Conservation (phyloP, 2,888 invertebrate genomes). For the Hirtodrosophila alboralis region DNA sequence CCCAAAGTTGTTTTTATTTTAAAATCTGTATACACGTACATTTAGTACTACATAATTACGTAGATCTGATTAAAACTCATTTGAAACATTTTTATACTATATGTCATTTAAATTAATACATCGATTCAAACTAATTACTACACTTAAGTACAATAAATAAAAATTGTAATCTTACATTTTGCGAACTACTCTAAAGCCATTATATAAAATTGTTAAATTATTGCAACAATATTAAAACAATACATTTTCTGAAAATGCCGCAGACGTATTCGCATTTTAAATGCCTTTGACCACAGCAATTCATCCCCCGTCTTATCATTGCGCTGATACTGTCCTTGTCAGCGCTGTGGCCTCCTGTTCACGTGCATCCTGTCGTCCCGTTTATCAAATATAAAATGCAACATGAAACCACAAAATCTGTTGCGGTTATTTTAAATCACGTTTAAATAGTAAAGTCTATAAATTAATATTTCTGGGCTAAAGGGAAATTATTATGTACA, state of each 20-base stretch:
- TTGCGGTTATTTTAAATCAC: slow-evolving; percentile 75
- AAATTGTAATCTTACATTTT: no score
- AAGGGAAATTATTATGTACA: slow-evolving; percentile 67
- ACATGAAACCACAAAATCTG: slow-evolving; percentile 75
- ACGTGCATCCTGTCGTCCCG: slow-evolving; percentile 37
- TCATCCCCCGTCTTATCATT: slow-evolving; percentile 17
- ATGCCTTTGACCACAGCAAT: slow-evolving; percentile 54
- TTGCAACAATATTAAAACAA: slow-evolving; percentile 12
- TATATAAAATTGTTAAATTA: no score
- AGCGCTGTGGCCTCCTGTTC: slow-evolving; percentile 26
- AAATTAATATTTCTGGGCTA: slow-evolving; percentile 67
- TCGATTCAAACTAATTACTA: no score
- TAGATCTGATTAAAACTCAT: no score
- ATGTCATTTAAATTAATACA: no score
- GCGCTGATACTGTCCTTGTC: slow-evolving; percentile 33
- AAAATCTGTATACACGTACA: no score
- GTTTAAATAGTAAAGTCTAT: slow-evolving; percentile 58
- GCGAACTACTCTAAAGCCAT: no score
- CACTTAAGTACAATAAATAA: no score
- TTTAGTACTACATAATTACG: no score
- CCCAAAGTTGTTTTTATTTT: no score
- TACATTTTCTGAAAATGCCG: slow-evolving; percentile 20
- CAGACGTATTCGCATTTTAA: slow-evolving; percentile 53
- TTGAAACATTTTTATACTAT: no score
- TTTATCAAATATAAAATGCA: slow-evolving; percentile 70